Conservation (phyloP, 1,140 invertebrate species). For the Drosophila asahinai region DNA sequence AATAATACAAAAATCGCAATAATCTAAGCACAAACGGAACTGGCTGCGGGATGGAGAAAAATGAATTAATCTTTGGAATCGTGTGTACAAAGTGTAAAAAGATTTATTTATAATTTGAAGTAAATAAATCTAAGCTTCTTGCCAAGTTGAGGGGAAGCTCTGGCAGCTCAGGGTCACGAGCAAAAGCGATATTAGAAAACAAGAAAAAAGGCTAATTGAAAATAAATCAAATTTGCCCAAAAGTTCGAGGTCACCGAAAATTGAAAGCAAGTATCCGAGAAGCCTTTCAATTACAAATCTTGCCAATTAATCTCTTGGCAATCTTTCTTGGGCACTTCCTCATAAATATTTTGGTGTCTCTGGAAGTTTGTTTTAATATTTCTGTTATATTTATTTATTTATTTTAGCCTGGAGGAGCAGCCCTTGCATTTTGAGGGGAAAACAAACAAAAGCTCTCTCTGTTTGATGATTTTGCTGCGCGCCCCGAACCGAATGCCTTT, state of each 20-base stretch:
- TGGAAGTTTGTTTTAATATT: conserved; percentile 33
- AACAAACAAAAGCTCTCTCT: conserved; percentile 17
- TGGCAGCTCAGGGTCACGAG: conserved; percentile 11
- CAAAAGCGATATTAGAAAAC: background rate
- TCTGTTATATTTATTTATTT: conserved; percentile 23
- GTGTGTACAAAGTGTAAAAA: background rate
- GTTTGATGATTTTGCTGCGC: conserved; percentile 7
- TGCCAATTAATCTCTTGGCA: conserved; percentile 15
- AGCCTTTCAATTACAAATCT: conserved; percentile 32
- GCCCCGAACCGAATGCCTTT: conserved; percentile 9
- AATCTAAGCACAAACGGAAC: conserved; percentile 12
- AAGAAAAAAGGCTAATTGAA: background rate
- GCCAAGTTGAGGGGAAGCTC: background rate
- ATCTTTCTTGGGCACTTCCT: conserved; percentile 13
- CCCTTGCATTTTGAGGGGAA: background rate
- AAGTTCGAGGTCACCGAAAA: conserved; percentile 19
- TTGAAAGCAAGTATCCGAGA: conserved; percentile 15
- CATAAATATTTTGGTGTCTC: conserved; percentile 6
- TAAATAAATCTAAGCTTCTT: background rate
- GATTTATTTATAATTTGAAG: background rate
- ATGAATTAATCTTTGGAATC: conserved; percentile 4
- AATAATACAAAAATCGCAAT: background rate
- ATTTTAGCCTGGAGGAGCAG: background rate
- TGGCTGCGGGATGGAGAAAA: conserved; percentile 3
- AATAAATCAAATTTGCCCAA: conserved; percentile 19